Percentiles rank a stretch among this genome's conserved stretches.
phyloP scores from a whole-genome alignment of 1,140 invertebrate species.

The Teleopsis dalmanni region DNA sequence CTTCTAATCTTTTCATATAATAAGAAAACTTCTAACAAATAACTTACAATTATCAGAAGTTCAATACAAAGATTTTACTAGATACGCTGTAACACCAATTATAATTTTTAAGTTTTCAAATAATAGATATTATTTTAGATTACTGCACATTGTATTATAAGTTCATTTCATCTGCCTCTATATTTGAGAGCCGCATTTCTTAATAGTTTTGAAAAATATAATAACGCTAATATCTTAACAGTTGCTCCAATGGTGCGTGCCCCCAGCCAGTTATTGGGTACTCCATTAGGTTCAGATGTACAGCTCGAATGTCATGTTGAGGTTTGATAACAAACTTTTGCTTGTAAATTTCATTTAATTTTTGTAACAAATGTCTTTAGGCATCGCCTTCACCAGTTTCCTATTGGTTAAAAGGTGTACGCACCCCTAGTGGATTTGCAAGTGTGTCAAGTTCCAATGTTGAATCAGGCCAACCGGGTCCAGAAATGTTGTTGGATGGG shows the following conservation, averaged over 20 bases:
- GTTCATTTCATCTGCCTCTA: no score
- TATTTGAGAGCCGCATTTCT: no score
- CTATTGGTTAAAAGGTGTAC: constrained; percentile 72
- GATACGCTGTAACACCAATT: neutral
- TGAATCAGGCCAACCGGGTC: constrained; percentile 39
- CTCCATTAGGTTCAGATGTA: constrained; percentile 70
- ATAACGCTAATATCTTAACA: constrained; percentile 46
- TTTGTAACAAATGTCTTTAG: no score
- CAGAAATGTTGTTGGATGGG: constrained; percentile 71
- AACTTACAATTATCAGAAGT: no score
- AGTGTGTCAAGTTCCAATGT: constrained; percentile 34
- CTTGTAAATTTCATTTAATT: no score
- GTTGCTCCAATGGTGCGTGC: constrained; percentile 75
- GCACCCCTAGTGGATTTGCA: constrained; percentile 36
- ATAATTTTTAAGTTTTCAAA: neutral
- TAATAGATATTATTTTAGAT: no score
- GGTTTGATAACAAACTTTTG: no score
- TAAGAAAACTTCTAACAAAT: no score
- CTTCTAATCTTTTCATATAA: no score
- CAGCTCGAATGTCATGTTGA: constrained; percentile 74
- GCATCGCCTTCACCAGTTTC: constrained; percentile 76
- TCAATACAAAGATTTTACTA: no score
- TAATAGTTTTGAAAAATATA: no score
- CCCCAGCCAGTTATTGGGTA: constrained; percentile 72
- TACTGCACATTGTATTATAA: no score